Evolutionary conservation across 2,888 invertebrate genomes (phyloP), one percentile per base, ranked within the genome.

Genomic region (Galeopsomyia nigrocyanea): DNA sequence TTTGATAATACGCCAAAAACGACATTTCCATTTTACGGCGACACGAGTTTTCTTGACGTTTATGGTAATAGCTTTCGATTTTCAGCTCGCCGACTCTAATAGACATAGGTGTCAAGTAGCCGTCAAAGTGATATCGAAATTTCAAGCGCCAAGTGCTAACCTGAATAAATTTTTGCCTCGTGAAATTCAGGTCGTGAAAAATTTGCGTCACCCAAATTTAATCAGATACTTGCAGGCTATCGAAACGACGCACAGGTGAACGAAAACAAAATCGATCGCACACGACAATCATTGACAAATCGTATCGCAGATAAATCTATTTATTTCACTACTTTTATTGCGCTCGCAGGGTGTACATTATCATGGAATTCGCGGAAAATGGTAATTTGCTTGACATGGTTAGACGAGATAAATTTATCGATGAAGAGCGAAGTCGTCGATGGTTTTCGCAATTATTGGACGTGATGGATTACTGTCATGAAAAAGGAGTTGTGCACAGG

Each of bases 341-440:
- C 19, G 17, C 19, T 53, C 79, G 26, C 26, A 93, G 94, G 81
- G 93, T 95, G 3, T 95, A 95, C 82, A 92, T 95, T 77, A 92
- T 95, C 49, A 95, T 95, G 95, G 94, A 95, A 85, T 92, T 91
- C 81, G 95, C 94, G 1, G 91, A 92, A 80, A 94, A 94, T 79
- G 95, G 95, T 13, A 94, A 93, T 78, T 88, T 95, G 21, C 86
- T 94, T 70, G 94, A 95, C 77, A 90, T 93, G 68, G 93, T 95
- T 75, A 89, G 93, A 50, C 91, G 90, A 74, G 92, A 94, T 77
- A 90, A 90, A 76, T 90, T 89, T 80, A 91, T 95, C 56, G 92
- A 93, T 69, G 94, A 95, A 82, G 26, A 78, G 0, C 89, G 92
- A 77, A 90, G 92, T 2, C 90, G 92, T 49, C 90, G 89, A 53